A percentile compares a stretch with the other conserved stretches of the same genome.
Evolutionary conservation across 1,140 invertebrate genomes (phyloP).

Genomic region (Sminthurides bifidus): DNA sequence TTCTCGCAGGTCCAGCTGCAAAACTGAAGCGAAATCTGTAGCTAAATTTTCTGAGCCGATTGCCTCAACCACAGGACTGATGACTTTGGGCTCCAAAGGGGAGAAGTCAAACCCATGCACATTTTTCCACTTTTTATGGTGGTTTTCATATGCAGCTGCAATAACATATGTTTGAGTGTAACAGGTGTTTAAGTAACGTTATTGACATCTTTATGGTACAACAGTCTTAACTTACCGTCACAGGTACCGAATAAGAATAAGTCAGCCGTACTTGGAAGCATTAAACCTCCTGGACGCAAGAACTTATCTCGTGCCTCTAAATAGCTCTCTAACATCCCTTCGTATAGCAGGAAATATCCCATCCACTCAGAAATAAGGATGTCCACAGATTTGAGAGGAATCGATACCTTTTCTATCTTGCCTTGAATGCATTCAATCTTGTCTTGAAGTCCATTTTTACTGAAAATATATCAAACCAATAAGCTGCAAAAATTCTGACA

Average conservation of each 20-base stretch:
- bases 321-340: slow-evolving; percentile 91
- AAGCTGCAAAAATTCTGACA: neutral
- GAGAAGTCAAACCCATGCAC: slow-evolving; percentile 97
- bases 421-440: slow-evolving; percentile 68
- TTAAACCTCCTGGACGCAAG: slow-evolving; percentile 62
- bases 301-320: slow-evolving; percentile 86
- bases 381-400: slow-evolving; percentile 67
- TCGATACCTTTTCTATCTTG: slow-evolving; percentile 71
- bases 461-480: slow-evolving; percentile 36
- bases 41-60: slow-evolving; percentile 64
- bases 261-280: slow-evolving; percentile 81
- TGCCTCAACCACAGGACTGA: slow-evolving; percentile 78
- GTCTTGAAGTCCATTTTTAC: slow-evolving; percentile 60
- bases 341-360: slow-evolving; percentile 97
- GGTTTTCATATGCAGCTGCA: slow-evolving; percentile 53
- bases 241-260: slow-evolving; percentile 78
- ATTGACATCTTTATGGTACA: neutral
- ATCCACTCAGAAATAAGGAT: slow-evolving; percentile 99
- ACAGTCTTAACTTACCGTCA: slow-evolving; percentile 51
- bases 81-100: slow-evolving; percentile 75
- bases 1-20: slow-evolving; percentile 64
- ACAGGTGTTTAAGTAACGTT: neutral
- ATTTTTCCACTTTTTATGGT: slow-evolving; percentile 82
- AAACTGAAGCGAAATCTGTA: slow-evolving; percentile 54
- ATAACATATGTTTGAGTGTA: slow-evolving; percentile 25